Percentiles rank a stretch among this genome's conserved stretches.
Evolutionary conservation across 2,113 vertebrate genomes (phyloP).

Genomic region (Aythya baeri): DNA sequence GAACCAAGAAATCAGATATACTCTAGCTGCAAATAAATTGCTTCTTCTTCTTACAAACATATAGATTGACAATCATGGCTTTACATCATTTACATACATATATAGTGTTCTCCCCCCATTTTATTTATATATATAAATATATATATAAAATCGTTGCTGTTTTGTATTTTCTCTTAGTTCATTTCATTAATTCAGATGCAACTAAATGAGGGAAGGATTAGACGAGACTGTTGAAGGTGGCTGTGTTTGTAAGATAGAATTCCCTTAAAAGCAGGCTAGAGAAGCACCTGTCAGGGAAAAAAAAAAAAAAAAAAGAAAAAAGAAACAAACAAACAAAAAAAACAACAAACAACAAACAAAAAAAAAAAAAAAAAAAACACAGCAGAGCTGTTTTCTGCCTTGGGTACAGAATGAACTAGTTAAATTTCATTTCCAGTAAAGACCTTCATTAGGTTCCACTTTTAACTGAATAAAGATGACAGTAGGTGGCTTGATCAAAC

Average conservation of each 20-base stretch:
- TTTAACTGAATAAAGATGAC: constrained; percentile 44
- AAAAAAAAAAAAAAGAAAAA: background rate
- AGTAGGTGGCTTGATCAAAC: constrained; percentile 48
- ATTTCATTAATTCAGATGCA: background rate
- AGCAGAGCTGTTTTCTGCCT: background rate
- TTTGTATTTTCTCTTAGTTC: background rate
- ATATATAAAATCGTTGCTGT: background rate
- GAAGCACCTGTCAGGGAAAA: background rate
- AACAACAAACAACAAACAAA: background rate
- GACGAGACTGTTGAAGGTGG: background rate
- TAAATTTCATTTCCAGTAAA: background rate
- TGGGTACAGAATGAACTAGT: background rate
- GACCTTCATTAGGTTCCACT: background rate
- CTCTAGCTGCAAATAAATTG: background rate
- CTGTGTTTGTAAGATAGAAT: background rate
- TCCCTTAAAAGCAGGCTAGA: background rate
- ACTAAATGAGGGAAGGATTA: background rate
- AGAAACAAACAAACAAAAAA: too few relatives aligned
- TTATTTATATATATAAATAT: too few relatives aligned
- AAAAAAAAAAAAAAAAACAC: background rate
- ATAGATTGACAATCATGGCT: background rate
- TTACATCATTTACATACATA: background rate
- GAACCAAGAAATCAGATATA: background rate
- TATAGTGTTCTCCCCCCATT: too few relatives aligned
- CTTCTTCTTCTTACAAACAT: background rate